These are phyloP conservation scores for Periophthalmodon schlosseri DNA, from an alignment of 2,113 vertebrate genomes.

Conservation along the genomic window DNA sequence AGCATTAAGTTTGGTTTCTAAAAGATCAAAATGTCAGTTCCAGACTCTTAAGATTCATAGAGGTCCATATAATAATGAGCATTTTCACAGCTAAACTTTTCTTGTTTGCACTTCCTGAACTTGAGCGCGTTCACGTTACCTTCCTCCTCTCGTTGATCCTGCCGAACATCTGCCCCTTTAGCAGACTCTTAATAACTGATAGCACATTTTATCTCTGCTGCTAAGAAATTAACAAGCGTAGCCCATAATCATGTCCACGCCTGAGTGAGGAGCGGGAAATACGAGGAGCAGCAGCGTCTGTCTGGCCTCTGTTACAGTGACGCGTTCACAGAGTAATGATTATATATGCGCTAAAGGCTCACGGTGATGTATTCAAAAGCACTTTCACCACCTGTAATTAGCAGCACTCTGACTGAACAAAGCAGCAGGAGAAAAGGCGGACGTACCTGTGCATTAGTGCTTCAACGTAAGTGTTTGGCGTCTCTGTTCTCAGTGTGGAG, in stretches of 20 bases:
- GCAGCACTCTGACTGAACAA: slow-evolving; percentile 41
- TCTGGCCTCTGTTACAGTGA: slow-evolving; percentile 13
- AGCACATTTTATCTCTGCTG: slow-evolving; percentile 13
- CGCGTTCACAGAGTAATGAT: slow-evolving; percentile 11
- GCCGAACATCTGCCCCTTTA: background rate
- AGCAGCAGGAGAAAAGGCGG: background rate
- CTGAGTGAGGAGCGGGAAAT: slow-evolving; percentile 14
- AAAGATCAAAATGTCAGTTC: no score
- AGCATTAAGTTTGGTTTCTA: no score
- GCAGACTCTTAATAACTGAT: slow-evolving; percentile 16
- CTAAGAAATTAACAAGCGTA: slow-evolving; percentile 38
- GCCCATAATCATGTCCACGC: slow-evolving; percentile 24
- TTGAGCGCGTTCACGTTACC: background rate
- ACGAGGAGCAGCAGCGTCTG: slow-evolving; percentile 23
- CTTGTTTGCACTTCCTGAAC: background rate
- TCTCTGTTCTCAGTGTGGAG: no score
- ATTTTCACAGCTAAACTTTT: background rate
- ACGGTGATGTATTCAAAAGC: slow-evolving; percentile 50
- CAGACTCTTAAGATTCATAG: no score
- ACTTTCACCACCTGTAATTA: slow-evolving; percentile 58
- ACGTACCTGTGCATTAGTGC: no score
- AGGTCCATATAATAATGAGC: background rate
- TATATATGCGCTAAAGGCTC: background rate
- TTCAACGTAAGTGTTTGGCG: no score
- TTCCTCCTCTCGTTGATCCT: background rate